These are phyloP conservation scores for Sarcophaga caerulescens DNA, from an alignment of 2,888 invertebrate species.

Conservation along the genomic window DNA sequence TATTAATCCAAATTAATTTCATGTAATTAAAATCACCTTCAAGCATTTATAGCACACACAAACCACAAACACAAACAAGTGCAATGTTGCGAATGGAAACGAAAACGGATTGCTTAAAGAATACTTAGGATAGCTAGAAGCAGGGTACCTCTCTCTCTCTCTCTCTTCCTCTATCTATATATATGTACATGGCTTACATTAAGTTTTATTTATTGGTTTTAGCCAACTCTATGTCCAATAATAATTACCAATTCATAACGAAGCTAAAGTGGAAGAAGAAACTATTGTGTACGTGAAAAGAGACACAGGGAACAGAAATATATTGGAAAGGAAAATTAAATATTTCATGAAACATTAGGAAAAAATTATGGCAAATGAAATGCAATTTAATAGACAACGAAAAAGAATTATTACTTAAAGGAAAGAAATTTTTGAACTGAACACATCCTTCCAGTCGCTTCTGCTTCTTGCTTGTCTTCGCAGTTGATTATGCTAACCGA, in stretches of 20 bases:
- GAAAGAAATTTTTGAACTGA: background rate
- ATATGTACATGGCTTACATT: conserved; percentile 31
- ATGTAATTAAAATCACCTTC: conserved; percentile 79
- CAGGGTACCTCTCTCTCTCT: background rate
- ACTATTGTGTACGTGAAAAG: conserved; percentile 27
- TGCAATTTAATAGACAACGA: background rate
- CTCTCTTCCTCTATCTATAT: background rate
- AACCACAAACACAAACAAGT: conserved; percentile 20
- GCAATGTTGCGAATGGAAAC: conserved; percentile 5
- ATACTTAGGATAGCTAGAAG: conserved; percentile 1
- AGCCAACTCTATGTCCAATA: conserved; percentile 56
- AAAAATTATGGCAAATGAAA: conserved; percentile 22
- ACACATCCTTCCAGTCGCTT: background rate
- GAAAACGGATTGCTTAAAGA: conserved; percentile 1
- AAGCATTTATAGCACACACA: conserved; percentile 67
- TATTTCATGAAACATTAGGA: conserved; percentile 37
- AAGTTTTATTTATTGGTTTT: conserved; percentile 66
- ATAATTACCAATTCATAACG: conserved; percentile 64
- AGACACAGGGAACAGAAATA: background rate
- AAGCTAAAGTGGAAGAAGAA: conserved; percentile 49
- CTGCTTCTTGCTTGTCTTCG: no score
- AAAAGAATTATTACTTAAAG: background rate
- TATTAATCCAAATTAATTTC: conserved; percentile 80
- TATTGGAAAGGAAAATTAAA: conserved; percentile 32
- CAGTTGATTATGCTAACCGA: no score